phyloP scores from a whole-genome alignment of 2,888 invertebrate genomes.

The Apodemia hepburni region DNA sequence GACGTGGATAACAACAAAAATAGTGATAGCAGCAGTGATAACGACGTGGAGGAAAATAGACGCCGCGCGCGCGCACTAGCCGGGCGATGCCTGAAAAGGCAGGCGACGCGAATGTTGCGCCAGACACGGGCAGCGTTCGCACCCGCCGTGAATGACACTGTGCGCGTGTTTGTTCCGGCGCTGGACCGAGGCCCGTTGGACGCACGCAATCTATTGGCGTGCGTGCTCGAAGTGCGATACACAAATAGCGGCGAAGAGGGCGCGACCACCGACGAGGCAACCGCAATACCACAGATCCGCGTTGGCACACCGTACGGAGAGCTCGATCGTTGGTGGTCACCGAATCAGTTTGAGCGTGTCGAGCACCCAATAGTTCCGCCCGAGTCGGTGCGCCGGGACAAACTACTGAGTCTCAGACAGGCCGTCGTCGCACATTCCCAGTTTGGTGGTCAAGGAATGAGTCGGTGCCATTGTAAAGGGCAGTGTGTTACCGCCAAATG shows the following conservation, averaged over 20 bases:
- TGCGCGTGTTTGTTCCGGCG: conserved; percentile 8
- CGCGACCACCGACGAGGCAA: neutral
- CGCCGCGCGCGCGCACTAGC: conserved; percentile 1
- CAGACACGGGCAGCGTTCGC: neutral
- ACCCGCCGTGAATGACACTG: conserved; percentile 1
- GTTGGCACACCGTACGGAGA: conserved; percentile 16
- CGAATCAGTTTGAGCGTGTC: conserved; percentile 15
- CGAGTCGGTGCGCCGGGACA: conserved; percentile 1
- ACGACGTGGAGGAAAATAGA: neutral
- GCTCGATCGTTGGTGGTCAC: conserved; percentile 9
- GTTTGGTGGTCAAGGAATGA: conserved; percentile 12
- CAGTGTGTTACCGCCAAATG: conserved; percentile 10
- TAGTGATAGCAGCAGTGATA: neutral
- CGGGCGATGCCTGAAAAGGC: neutral
- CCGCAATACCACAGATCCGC: neutral
- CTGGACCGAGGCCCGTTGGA: conserved; percentile 11
- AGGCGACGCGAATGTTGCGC: conserved; percentile 9
- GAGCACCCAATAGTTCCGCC: conserved; percentile 12
- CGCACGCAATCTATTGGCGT: conserved; percentile 16
- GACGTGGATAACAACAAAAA: neutral
- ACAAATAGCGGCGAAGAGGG: neutral
- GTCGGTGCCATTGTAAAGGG: conserved; percentile 6
- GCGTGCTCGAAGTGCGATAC: conserved; percentile 13
- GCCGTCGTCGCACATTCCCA: conserved; percentile 5
- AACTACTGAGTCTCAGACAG: conserved; percentile 1